Evolutionary conservation across 1,140 invertebrate species (phyloP), one percentile per base, ranked within the genome.

Genomic region (Meloidogyne chitwoodi): DNA sequence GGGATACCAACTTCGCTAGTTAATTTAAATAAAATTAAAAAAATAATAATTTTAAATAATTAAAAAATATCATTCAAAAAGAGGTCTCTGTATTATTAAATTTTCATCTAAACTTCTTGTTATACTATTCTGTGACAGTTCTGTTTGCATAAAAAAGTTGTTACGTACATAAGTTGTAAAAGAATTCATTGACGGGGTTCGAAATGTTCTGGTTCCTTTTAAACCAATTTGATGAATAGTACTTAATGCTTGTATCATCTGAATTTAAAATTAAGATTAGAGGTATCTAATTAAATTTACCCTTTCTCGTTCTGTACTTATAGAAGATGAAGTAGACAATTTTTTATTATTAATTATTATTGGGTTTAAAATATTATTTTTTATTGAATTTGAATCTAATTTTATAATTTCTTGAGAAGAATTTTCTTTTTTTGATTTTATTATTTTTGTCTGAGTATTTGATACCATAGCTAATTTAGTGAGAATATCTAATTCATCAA

Each of bases 161-260:
- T 56, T 56, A n/a, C 48, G 48, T n/a, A 56, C n/a, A 56, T 56
- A 56, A 6, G 48, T 22, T n/a, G 70, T 63, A 12, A 73, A 62
- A 22, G 70, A 73, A 31, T 73, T 73, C 34, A 38, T 26, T 22
- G 70, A 64, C 12, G 70, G 70, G n/a, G 70, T 61, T 19, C 56
- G 41, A 62, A 73, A 73, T 14, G 70, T 73, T 27, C 70, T 61
- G 0, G 41, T 26, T 22, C 70, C 70, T 63, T 73, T 73, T 27
- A 73, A 29, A 34, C 56, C 64, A 24, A 73, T 29, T 64, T 64
- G 41, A 11, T 73, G 70, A 5, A 73, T 22, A 14, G 70, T 73
- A 29, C 70, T 63, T 34, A 73, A 22, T 16, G 70, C 70, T 31
- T 73, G 70, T 27, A 73, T n/a, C 70, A 73, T 26, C 70, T 69